Evolutionary conservation across 2,797 vertebrate genomes (phyloP).

Genomic region (Danio tinwini): DNA sequence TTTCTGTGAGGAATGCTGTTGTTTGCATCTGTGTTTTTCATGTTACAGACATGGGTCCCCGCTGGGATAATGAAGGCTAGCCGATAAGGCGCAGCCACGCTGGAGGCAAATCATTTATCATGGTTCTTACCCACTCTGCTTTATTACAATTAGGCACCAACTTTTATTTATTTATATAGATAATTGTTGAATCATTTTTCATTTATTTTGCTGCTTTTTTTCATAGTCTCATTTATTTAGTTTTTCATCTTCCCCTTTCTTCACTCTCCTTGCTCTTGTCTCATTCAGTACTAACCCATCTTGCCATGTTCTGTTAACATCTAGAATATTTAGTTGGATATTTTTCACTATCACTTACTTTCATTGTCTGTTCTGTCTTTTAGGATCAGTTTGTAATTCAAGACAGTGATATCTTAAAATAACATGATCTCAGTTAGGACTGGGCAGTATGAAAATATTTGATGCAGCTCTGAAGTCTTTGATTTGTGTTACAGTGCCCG

Average conservation of each 20-base stretch:
- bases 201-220: constrained; percentile 65
- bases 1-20: constrained; percentile 84
- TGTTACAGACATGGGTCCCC: constrained; percentile 86
- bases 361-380: neutral
- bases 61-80: constrained; percentile 88
- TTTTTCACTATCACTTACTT: constrained; percentile 1
- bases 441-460: constrained; percentile 15
- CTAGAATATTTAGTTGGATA: constrained; percentile 17
- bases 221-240: constrained; percentile 1
- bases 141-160: constrained; percentile 79
- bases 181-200: constrained; percentile 41
- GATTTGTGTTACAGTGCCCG: no score
- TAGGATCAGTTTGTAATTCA: neutral
- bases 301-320: constrained; percentile 34
- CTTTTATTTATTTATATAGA: constrained; percentile 50
- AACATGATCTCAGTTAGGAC: constrained; percentile 27
- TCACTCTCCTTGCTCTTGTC: constrained; percentile 43
- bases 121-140: constrained; percentile 83
- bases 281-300: constrained; percentile 57
- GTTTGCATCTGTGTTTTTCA: constrained; percentile 89
- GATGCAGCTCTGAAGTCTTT: no score
- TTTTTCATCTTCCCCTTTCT: constrained; percentile 2
- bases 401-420: constrained; percentile 42
- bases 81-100: constrained; percentile 85
- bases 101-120: constrained; percentile 85